These are phyloP conservation scores for Olivierus martensii DNA, from an alignment of 1,140 invertebrate genomes.

Conservation along the genomic window DNA sequence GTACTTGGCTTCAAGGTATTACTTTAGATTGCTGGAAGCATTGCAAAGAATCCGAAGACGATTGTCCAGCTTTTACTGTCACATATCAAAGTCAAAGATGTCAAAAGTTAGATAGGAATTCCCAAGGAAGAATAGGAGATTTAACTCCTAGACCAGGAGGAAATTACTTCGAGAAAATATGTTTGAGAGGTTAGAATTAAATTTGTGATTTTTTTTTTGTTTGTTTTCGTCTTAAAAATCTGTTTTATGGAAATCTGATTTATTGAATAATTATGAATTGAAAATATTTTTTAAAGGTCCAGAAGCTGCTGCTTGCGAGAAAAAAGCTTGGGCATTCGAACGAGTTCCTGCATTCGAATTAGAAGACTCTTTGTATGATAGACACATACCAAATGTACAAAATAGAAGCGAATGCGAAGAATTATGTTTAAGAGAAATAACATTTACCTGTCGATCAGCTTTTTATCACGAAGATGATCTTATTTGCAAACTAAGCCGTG, in stretches of 20 bases:
- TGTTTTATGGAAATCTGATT: background rate
- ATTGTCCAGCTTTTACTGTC: constrained; percentile 37
- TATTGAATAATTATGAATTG: background rate
- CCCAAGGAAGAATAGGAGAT: constrained; percentile 33
- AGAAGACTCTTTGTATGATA: constrained; percentile 27
- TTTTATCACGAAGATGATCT: constrained; percentile 33
- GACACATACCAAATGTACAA: constrained; percentile 28
- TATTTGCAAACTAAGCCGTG: constrained; percentile 32
- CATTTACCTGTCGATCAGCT: constrained; percentile 33
- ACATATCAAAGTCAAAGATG: constrained; percentile 33
- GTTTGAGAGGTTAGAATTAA: constrained; percentile 26
- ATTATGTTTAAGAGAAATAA: constrained; percentile 29
- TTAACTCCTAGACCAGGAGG: constrained; percentile 29
- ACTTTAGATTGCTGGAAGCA: constrained; percentile 28
- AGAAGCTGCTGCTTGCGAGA: constrained; percentile 24
- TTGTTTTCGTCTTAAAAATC: background rate
- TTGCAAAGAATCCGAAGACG: constrained; percentile 31
- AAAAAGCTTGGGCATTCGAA: constrained; percentile 37
- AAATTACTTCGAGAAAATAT: constrained; percentile 39
- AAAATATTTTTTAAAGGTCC: constrained; percentile 1
- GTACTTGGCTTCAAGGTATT: constrained; percentile 25
- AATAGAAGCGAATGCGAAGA: constrained; percentile 34
- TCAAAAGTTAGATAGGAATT: constrained; percentile 35
- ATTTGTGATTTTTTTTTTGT: background rate
- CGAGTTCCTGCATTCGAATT: constrained; percentile 32